Percentiles rank a stretch among this genome's conserved stretches.
These are phyloP conservation scores for Himantopus leucocephalus DNA, from an alignment of 2,113 vertebrate species.

Conservation along the genomic window DNA sequence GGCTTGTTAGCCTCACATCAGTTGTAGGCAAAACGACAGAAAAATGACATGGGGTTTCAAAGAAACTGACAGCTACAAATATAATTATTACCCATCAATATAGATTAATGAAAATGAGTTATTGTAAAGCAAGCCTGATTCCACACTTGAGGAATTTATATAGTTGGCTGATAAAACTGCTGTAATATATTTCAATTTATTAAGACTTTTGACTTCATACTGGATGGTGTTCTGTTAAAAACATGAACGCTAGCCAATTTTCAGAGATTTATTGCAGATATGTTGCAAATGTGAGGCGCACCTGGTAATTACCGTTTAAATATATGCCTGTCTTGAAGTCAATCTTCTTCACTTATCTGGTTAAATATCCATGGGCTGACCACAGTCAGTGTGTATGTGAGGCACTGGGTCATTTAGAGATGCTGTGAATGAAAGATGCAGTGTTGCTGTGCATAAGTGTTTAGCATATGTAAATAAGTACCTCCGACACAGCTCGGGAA, in stretches of 20 bases:
- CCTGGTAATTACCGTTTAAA: slow-evolving; percentile 15
- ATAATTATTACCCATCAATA: slow-evolving; percentile 6
- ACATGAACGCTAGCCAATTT: neutral
- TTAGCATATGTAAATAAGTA: neutral
- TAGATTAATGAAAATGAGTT: neutral
- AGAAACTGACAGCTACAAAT: neutral
- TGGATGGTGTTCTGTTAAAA: neutral
- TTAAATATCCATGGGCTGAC: neutral
- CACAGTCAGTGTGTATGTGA: neutral
- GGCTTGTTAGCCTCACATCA: neutral
- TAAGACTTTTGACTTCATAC: neutral
- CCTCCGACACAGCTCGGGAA: neutral
- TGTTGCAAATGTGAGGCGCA: neutral
- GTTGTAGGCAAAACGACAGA: neutral
- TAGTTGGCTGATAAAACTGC: neutral
- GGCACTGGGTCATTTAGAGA: neutral
- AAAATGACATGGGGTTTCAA: slow-evolving; percentile 12
- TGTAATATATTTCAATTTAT: neutral
- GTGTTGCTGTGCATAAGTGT: neutral
- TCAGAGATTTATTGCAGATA: neutral
- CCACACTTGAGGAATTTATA: neutral
- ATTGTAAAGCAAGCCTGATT: neutral
- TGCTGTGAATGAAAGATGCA: neutral
- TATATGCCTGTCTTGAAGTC: neutral
- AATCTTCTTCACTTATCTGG: neutral